Evolutionary conservation across 2,797 vertebrate species (phyloP).

Genomic region (Danio albolineatus): DNA sequence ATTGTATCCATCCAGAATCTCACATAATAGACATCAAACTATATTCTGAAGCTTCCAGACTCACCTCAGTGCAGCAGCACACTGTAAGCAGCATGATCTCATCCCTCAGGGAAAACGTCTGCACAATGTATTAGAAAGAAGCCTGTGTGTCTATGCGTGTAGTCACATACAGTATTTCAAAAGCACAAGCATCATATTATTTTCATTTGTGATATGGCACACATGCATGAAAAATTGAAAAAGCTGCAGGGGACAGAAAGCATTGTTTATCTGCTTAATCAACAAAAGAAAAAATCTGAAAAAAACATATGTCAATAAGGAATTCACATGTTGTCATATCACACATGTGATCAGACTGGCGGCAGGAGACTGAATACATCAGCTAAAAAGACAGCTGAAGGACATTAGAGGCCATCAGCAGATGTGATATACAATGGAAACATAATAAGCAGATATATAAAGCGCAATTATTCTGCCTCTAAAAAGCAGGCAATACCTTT

Average conservation of each 20-base stretch:
- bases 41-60: background rate
- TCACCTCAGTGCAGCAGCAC: background rate
- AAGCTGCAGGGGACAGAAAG: background rate
- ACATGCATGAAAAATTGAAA: background rate
- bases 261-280: conserved; percentile 27
- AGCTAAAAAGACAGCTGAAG: conserved; percentile 12
- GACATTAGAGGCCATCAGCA: conserved; percentile 34
- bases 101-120: conserved; percentile 4
- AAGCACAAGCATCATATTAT: conserved; percentile 18
- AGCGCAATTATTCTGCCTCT: background rate
- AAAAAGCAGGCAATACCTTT: background rate
- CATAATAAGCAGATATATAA: background rate
- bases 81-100: background rate
- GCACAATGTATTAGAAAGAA: conserved; percentile 6
- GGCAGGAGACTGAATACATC: background rate
- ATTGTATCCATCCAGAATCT: background rate
- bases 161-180: background rate
- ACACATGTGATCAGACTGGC: conserved; percentile 5
- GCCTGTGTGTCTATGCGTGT: background rate
- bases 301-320: background rate
- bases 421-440: background rate
- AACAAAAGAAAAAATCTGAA: background rate
- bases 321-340: background rate
- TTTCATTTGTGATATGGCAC: conserved; percentile 1
- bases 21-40: background rate